Evolutionary conservation across 2,113 vertebrate species (phyloP), one percentile per base, ranked within the genome.

Genomic region (Lophius piscatorius): DNA sequence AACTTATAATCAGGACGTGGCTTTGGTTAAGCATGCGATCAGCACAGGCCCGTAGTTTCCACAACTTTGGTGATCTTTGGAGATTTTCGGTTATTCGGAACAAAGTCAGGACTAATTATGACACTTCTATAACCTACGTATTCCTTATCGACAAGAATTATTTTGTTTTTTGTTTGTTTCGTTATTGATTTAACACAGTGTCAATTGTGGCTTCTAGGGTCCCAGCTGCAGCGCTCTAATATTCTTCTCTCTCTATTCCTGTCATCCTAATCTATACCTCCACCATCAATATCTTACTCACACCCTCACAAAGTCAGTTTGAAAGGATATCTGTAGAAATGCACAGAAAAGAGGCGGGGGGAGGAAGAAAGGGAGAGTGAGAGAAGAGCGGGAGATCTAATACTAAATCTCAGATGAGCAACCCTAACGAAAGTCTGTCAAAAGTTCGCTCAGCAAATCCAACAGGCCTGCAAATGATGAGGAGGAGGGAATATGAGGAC

Each of bases 381-480:
- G 22, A 12, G 23, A 22, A 42, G 54, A 38, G 58, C 17, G 18
- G 48, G 42, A 34, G 69, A n/a, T 63, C 74, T 82, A 78, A 82
- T 74, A 23, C 61, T 73, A 73, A 79, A 68, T 81, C 86, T 80
- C 75, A 26, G 73, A 73, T 77, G 79, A 54, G 65, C 66, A 35
- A 67, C 63, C 69, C 48, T 42, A 80, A 78, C 36, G 21, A 76
- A 70, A 84, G 80, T 83, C 70, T 78, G 74, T 72, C 71, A 79
- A 63, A 83, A 77, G 69, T 63, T 56, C 78, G 61, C 62, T 73
- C 74, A 84, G 79, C 74, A 81, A 77, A 84, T 71, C 63, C 80
- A 59, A 49, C 40, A 14, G 23, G 62, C 82, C 82, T 80, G 72
- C 80, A 80, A 78, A 88, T 86, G 70, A 75, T 81, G 47, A 16